Evolutionary conservation across 1,140 invertebrate species (phyloP).

Genomic region (Aphis gossypii): DNA sequence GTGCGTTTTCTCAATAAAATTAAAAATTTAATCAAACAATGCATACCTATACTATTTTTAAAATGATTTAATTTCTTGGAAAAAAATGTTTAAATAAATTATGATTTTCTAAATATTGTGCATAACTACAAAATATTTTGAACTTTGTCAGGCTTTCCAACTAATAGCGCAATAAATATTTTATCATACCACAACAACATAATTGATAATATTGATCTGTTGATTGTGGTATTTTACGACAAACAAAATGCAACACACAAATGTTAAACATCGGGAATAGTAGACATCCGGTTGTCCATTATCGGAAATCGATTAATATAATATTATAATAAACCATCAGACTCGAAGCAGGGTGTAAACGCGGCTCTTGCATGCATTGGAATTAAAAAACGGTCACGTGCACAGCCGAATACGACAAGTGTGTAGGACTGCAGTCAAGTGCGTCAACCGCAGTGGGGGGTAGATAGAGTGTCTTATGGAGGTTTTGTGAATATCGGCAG

Average conservation of each 20-base stretch:
- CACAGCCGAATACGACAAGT: not conserved
- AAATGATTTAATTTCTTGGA: not conserved
- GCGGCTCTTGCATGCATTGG: not conserved
- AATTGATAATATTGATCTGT: too few relatives aligned
- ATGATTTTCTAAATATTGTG: not conserved
- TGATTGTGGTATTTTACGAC: too few relatives aligned
- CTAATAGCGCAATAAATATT: too few relatives aligned
- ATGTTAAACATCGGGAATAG: not conserved
- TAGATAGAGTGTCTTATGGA: not conserved
- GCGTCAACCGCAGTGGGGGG: not conserved
- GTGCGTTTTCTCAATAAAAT: too few relatives aligned
- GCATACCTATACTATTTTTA: not conserved
- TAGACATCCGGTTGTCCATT: not conserved
- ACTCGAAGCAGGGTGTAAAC: not conserved
- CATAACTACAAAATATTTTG: too few relatives aligned
- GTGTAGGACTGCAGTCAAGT: not conserved
- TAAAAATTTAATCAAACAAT: too few relatives aligned
- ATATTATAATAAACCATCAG: not conserved
- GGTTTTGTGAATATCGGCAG: not conserved
- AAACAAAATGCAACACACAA: too few relatives aligned
- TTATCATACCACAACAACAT: too few relatives aligned
- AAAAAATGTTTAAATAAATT: not conserved
- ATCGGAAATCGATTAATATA: not conserved
- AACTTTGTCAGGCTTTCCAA: too few relatives aligned
- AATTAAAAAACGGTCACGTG: conserved; percentile 38